Base-by-base conservation (phyloP, 2,888 invertebrate genomes). In the Pharmacophagus antenor region DNA sequence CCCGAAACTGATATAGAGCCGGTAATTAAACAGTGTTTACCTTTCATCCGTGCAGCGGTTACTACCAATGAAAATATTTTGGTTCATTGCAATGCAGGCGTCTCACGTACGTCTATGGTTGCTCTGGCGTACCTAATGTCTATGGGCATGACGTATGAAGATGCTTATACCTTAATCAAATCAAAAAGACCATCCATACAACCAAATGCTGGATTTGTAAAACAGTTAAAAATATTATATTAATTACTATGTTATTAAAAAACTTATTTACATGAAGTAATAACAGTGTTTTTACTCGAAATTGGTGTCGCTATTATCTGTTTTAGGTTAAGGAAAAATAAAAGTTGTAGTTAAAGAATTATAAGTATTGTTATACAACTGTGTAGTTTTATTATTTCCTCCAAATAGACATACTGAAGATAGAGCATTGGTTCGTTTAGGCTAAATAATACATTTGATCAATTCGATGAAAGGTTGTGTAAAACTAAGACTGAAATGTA, bases 81-180 rank as follows among this genome's bases (percentile, higher is more conserved):
- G 65, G 93, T 98, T 2, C 98, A 98, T 83, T 98, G 98, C 76
- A 98, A 98, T 82, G 98, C 98, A 0, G 98, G 98, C 0, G 94
- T 98, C 0, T 98, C 98, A 0, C 91, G 98, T 10, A 95, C 97
- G 2, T 92, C 97, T 0, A 92, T 95, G 62, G 89, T 98, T 21
- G 93, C 95, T 0, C 95, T 98, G 56, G 96, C 93, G 7, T 98
- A 95, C 83, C 85, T 98, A 56, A 97, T 98, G 25, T 84, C 85
- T 56, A 77, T 91, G 25, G 76, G 77, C 6, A 91, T 94, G 82
- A 69, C 72, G 22, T 97, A 92, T 79, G 82, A 92, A 5, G 88
- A 93, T 15, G 96, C 97, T 0, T 94, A 92, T 66, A 76, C 88
- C 49, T 79, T 92, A 71, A 94, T 97, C 0, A 96, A 95, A 80